Evolutionary conservation across 2,888 invertebrate species (phyloP).

Genomic region (Phasia obesa): DNA sequence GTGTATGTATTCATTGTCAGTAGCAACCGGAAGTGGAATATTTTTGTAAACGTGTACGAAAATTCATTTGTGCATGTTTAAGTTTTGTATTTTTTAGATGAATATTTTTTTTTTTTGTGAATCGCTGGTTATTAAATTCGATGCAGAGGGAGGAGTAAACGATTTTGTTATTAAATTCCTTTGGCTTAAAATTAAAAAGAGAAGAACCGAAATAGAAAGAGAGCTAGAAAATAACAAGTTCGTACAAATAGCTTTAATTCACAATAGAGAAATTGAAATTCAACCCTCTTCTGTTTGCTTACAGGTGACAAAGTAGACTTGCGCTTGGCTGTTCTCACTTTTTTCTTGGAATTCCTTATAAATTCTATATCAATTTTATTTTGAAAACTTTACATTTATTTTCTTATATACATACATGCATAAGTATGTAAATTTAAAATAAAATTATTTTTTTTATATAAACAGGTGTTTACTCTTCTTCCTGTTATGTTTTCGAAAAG

Average conservation of each 20-base stretch:
- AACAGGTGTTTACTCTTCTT: not conserved
- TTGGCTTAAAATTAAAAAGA: conserved; percentile 29
- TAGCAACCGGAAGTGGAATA: conserved; percentile 72
- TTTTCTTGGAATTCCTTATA: not conserved
- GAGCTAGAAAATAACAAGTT: too few species aligned
- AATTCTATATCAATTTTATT: conserved; percentile 9
- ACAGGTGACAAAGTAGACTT: conserved; percentile 21
- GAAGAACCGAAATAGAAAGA: conserved; percentile 33
- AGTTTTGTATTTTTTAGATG: conserved; percentile 19
- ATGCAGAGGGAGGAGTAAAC: conserved; percentile 53
- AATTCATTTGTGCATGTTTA: conserved; percentile 16
- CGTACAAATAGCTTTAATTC: not conserved
- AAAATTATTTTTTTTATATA: not conserved
- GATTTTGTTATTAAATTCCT: conserved; percentile 41
- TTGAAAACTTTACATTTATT: conserved; percentile 29
- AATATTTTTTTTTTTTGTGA: conserved; percentile 15
- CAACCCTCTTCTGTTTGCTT: conserved; percentile 33
- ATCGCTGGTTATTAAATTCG: conserved; percentile 17
- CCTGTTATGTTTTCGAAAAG: too few species aligned
- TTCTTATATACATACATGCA: not conserved
- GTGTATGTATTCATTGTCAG: conserved; percentile 63
- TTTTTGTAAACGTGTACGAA: conserved; percentile 53
- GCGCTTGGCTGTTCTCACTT: conserved; percentile 30
- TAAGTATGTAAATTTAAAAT: not conserved
- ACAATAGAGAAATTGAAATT: conserved; percentile 41